A percentile compares a stretch with the other conserved stretches of the same genome.
phyloP scores from a whole-genome alignment of 2,113 vertebrate genomes.

The Monarcha castaneiventris region DNA sequence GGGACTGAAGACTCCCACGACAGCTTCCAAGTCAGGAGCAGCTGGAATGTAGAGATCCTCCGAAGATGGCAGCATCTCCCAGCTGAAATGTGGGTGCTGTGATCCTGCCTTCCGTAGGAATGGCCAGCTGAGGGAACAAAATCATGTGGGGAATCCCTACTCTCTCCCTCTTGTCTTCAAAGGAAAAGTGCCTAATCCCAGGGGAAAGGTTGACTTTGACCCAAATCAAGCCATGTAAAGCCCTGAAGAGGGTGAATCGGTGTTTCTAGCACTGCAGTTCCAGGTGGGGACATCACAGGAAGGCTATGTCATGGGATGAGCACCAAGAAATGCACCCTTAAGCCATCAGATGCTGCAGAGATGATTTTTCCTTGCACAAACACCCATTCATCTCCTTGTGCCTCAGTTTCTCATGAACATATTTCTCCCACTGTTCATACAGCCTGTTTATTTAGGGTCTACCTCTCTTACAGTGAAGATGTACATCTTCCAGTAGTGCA shows the following conservation, averaged over 20 bases:
- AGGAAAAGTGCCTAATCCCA: neutral
- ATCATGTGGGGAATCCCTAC: neutral
- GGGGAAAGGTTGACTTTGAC: neutral
- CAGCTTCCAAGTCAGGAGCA: neutral
- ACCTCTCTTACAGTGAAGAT: neutral
- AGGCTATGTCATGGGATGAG: neutral
- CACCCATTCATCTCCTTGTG: neutral
- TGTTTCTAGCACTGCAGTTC: fast-evolving
- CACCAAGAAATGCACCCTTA: neutral
- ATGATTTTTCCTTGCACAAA: neutral
- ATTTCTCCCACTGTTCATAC: neutral
- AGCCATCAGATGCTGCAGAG: neutral
- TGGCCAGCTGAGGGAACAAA: neutral
- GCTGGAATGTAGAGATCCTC: neutral
- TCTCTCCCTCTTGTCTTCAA: neutral
- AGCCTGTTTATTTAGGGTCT: neutral
- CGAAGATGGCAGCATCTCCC: neutral
- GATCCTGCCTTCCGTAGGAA: neutral
- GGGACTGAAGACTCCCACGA: neutral
- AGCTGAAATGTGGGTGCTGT: neutral
- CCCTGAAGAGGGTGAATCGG: neutral
- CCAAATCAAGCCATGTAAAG: fast-evolving
- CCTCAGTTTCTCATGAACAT: neutral
- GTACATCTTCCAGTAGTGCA: neutral
- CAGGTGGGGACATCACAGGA: neutral